Conservation (phyloP, 2,888 invertebrate species). For the Chrysodeixis includens region DNA sequence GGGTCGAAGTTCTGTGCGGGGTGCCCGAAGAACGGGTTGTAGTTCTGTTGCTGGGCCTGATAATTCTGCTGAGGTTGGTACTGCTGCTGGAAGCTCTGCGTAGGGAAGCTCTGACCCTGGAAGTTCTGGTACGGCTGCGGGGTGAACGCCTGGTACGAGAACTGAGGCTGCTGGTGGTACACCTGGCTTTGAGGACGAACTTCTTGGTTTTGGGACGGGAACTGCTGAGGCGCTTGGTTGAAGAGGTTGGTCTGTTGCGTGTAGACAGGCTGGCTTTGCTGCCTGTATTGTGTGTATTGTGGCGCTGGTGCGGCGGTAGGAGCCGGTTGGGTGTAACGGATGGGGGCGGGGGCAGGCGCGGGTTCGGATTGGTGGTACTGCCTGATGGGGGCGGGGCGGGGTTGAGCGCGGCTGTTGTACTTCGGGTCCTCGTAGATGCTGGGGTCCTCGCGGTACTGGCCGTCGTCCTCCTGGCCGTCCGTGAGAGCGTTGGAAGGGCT, state of each 20-base stretch:
- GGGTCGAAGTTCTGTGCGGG: slow-evolving; percentile 93
- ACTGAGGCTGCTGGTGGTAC: slow-evolving; percentile 82
- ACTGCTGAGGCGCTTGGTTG: slow-evolving; percentile 76
- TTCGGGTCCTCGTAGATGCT: slow-evolving; percentile 93
- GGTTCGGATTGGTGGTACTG: slow-evolving; percentile 72
- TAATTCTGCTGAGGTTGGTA: slow-evolving; percentile 77
- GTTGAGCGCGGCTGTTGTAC: slow-evolving; percentile 81
- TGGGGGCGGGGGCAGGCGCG: slow-evolving; percentile 51
- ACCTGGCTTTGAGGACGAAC: slow-evolving; percentile 76
- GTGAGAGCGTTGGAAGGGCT: slow-evolving; percentile 85
- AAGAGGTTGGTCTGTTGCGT: slow-evolving; percentile 72
- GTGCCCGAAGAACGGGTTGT: slow-evolving; percentile 90
- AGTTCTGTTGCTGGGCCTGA: slow-evolving; percentile 78
- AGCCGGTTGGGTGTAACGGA: slow-evolving; percentile 60
- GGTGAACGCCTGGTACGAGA: slow-evolving; percentile 80
- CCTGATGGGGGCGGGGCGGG: slow-evolving; percentile 65
- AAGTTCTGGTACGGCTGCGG: slow-evolving; percentile 66
- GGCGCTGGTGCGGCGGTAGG: slow-evolving; percentile 59
- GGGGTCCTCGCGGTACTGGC: slow-evolving; percentile 96
- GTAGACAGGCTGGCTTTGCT: slow-evolving; percentile 63
- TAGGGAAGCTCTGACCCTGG: slow-evolving; percentile 61
- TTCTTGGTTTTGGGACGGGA: slow-evolving; percentile 72
- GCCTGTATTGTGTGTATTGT: slow-evolving; percentile 50
- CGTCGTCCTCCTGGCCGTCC: slow-evolving; percentile 94
- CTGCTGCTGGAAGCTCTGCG: slow-evolving; percentile 67